These are phyloP conservation scores for Schizothorax lantsangensis DNA, from an alignment of 2,797 vertebrate species.

Conservation along the genomic window DNA sequence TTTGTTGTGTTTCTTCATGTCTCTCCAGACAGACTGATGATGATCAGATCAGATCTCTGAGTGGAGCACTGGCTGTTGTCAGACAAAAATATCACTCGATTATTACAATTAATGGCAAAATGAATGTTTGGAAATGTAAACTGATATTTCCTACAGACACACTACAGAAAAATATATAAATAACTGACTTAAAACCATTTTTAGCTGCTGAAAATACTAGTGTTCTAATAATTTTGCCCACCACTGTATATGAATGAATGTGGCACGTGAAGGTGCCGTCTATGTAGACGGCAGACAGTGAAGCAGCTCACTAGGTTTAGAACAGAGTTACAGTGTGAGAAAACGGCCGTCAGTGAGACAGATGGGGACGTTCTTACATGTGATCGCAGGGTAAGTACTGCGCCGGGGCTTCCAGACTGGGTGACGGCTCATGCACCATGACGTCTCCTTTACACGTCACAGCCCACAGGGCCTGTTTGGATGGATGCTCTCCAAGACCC, in stretches of 20 bases:
- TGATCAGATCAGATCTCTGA: too few species aligned
- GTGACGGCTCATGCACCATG: conserved; percentile 91
- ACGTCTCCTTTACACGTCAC: conserved; percentile 93
- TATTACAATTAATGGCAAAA: too few species aligned
- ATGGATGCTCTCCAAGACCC: conserved; percentile 83
- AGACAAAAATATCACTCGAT: too few species aligned
- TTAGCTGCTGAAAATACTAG: too few species aligned
- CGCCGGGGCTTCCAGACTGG: conserved; percentile 82
- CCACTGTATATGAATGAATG: background rate
- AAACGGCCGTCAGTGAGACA: background rate
- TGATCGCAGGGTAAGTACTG: conserved; percentile 85
- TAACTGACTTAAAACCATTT: too few species aligned
- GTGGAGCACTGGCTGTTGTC: too few species aligned
- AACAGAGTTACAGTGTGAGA: background rate
- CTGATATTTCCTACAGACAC: too few species aligned
- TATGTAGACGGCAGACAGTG: background rate
- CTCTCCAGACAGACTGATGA: too few species aligned
- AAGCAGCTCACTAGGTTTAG: conserved; percentile 5
- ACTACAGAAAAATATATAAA: too few species aligned
- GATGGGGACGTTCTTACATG: conserved; percentile 83
- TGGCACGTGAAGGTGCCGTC: background rate
- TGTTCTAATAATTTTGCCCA: too few species aligned
- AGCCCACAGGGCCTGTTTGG: conserved; percentile 92
- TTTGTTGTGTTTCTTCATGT: too few species aligned
- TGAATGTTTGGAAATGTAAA: too few species aligned